phyloP scores from a whole-genome alignment of 2,797 vertebrate genomes.

The Margarornis squamiger region DNA sequence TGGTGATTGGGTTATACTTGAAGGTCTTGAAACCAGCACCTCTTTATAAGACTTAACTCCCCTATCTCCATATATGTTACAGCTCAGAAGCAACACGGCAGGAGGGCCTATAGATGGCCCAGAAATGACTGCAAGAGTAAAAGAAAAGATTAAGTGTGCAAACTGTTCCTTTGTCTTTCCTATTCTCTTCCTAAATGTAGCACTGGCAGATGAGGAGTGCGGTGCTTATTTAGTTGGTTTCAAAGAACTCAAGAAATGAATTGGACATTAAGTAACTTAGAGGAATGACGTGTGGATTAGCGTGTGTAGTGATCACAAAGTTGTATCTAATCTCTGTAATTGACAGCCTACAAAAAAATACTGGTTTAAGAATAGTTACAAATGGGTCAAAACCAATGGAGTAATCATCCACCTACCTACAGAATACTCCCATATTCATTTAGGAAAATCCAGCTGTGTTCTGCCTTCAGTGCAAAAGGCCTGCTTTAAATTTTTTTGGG shows the following conservation, averaged over 20 bases:
- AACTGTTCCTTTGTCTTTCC: not conserved
- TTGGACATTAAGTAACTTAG: not conserved
- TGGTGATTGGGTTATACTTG: not conserved
- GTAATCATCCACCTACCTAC: not conserved
- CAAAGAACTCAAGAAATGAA: not conserved
- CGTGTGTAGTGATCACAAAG: not conserved
- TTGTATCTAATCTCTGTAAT: not conserved
- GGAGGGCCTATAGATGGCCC: not conserved
- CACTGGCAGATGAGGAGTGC: not conserved
- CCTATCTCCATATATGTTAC: not conserved
- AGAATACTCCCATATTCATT: not conserved
- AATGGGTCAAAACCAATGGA: not conserved
- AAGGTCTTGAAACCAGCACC: not conserved
- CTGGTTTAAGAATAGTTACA: not conserved
- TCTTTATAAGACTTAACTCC: not conserved
- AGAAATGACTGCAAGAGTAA: not conserved
- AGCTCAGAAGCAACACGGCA: not conserved
- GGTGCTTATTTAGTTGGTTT: not conserved
- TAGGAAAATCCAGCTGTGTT: not conserved
- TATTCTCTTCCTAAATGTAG: not conserved
- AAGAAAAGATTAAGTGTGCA: not conserved
- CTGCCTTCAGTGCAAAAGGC: not conserved
- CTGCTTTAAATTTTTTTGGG: not conserved
- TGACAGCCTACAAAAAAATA: not conserved
- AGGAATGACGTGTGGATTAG: not conserved